Evolutionary conservation across 2,797 vertebrate species (phyloP), one percentile per base, ranked within the genome.

Genomic region (Lacerta viridis): DNA sequence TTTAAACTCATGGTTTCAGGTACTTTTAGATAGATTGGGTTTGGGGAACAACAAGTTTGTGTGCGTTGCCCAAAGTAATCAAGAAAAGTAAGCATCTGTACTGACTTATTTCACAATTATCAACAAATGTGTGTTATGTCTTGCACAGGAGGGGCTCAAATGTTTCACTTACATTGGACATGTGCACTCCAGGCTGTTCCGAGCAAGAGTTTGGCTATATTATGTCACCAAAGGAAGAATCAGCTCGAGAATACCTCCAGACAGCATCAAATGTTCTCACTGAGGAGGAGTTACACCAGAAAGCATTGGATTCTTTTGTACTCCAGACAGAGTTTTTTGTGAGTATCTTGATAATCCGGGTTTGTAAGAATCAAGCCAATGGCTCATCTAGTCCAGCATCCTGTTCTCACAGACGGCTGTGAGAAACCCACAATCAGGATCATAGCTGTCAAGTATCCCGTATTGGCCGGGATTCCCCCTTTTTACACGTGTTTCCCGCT

Each of bases 301-400:
- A 98, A 90, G 99, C 99, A 76, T 96, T 99, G 97, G 98, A 99
- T 88, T 98, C 99, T 90, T 98, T 99, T 94, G 96, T 96, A 93
- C 98, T 99, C 69, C 98, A 99, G 96, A 97, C 98, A 0, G 98
- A 99, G 94, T 99, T 99, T 96, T 99, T 99, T 95, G 99, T 99
- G 95, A 98, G 98, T 97, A 85, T 90, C 75, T 82, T 85, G 39
- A 84, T 39, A 18, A 74, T 55, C 87, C 13, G 84, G 13, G 89
- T 72, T 76, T 50, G 4, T 39, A 86, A 5, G 61, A 64, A 23
- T 64, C 61, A 15, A 55, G 50, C 3, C 13, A 55, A 55, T 15
- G 50, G 50, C 50, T 55, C 50, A 55, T 55, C 50, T 55, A 13
- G 3, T 4, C 13, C 50, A 55, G 50, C 50, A 55, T 55, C 50